phyloP scores from a whole-genome alignment of 2,888 invertebrate species.

The Temnothorax ravouxi region DNA sequence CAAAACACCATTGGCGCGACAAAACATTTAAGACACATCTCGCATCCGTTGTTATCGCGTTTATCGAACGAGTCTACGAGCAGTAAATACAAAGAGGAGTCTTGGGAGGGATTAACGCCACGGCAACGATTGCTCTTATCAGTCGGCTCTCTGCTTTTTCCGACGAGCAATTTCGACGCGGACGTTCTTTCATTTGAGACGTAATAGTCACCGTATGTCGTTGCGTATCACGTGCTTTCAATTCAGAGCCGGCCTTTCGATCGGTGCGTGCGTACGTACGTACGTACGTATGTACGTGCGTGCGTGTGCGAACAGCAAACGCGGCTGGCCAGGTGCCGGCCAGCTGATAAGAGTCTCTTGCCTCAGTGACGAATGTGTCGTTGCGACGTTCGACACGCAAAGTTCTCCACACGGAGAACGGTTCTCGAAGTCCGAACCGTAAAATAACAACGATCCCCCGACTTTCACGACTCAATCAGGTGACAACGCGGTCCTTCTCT shows the following conservation, averaged over 20 bases:
- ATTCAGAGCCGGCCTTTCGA: constrained; percentile 35
- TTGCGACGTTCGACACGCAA: constrained; percentile 34
- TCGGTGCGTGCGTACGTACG: not conserved
- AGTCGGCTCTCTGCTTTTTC: constrained; percentile 10
- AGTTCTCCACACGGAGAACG: not conserved
- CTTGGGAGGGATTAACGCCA: constrained; percentile 6
- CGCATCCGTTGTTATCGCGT: not conserved
- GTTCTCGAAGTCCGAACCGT: not conserved
- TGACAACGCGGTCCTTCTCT: not conserved
- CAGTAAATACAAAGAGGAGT: constrained; percentile 11
- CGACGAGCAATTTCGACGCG: constrained; percentile 33
- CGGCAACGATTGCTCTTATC: constrained; percentile 42
- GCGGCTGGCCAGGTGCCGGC: constrained; percentile 36
- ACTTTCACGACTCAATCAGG: not conserved
- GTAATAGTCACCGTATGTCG: constrained; percentile 1
- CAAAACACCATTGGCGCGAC: too few relatives aligned
- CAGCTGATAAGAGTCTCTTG: constrained; percentile 59
- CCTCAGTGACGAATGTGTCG: constrained; percentile 55
- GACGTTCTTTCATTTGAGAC: constrained; percentile 25
- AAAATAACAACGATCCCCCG: not conserved
- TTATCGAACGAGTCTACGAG: not conserved
- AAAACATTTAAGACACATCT: not conserved
- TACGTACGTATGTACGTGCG: not conserved
- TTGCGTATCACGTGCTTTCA: constrained; percentile 52
- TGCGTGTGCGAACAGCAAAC: not conserved